Evolutionary conservation across 2,888 invertebrate genomes (phyloP), one percentile per base, ranked within the genome.

Genomic region (Andrena camellia): DNA sequence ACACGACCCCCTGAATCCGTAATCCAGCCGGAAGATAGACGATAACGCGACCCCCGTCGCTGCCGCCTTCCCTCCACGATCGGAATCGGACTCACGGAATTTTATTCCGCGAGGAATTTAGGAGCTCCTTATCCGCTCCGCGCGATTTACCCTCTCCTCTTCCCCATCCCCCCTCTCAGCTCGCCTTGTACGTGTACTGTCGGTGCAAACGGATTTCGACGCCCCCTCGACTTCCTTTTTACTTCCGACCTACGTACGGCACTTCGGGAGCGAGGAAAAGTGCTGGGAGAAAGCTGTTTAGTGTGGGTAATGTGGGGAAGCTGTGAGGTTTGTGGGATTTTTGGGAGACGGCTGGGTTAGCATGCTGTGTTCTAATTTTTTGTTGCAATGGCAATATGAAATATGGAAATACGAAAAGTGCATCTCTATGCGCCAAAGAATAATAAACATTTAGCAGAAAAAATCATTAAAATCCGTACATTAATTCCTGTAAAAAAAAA

Each of bases 1-100:
- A 74, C 67, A 83, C 77, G 68, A 66, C 74, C 54, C 42, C 42
- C 63, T 60, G 77, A 69, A 79, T 79, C 57, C 85, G 82, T 87
- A 87, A 86, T 85, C 83, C 85, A 64, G 35, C 78, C 42, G 70
- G 74, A 78, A 82, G 83, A 78, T 68, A 67, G 70, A 84, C 83
- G 83, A 73, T 73, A 82, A 83, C 72, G 69, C 66, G 72, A 23
- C 20, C 10, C 50, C 35, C 23, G 20, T 54, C 23, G 20, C 54
- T n/a, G 29, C 54, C 23, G 29, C 6, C 23, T 20, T n/a, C 42
- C 7, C 31, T 33, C 26, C 29, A 42, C 26, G 50, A 48, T 70
- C 69, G 31, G 23, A 69, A 42, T 80, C 81, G 74, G 75, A 54
- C 62, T 48, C 29, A 13, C 8, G 62, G 48, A 70, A 82, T 75